phyloP scores from a whole-genome alignment of 2,797 vertebrate species.

The Ctenosaura bakeri region DNA sequence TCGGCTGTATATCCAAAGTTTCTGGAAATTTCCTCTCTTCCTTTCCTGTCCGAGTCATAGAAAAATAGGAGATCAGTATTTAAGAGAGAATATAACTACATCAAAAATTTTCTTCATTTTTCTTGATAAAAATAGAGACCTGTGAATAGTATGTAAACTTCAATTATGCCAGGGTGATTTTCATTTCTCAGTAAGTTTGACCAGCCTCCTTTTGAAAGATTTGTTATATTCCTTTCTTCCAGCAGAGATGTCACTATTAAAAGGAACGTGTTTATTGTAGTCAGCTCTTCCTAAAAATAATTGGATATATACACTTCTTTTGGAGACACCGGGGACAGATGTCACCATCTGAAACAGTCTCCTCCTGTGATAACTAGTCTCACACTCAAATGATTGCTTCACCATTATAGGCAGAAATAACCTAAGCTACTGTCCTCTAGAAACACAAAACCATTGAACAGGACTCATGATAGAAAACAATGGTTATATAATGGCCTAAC shows the following conservation, averaged over 20 bases:
- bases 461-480: constrained; percentile 28
- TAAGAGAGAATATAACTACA: too few relatives aligned
- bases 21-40: too few relatives aligned
- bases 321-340: constrained; percentile 33
- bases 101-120: too few relatives aligned
- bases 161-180: constrained; percentile 34
- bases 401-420: constrained; percentile 34
- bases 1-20: constrained; percentile 23
- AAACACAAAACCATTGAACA: constrained; percentile 13
- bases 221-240: constrained; percentile 50
- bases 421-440: neutral
- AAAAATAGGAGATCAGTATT: too few relatives aligned
- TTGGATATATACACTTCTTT: constrained; percentile 54
- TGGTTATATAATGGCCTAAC: constrained; percentile 20
- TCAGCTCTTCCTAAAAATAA: constrained; percentile 62
- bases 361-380: constrained; percentile 10
- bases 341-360: constrained; percentile 27
- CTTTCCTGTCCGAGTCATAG: too few relatives aligned
- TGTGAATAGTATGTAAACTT: neutral
- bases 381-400: constrained; percentile 34
- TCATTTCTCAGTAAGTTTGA: constrained; percentile 25
- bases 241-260: constrained; percentile 56
- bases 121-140: too few relatives aligned
- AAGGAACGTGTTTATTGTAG: constrained; percentile 56
- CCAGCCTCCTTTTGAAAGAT: constrained; percentile 36